These are phyloP conservation scores for Cremastobaeus sp. DNA, from an alignment of 2,888 invertebrate genomes.

Conservation along the genomic window DNA sequence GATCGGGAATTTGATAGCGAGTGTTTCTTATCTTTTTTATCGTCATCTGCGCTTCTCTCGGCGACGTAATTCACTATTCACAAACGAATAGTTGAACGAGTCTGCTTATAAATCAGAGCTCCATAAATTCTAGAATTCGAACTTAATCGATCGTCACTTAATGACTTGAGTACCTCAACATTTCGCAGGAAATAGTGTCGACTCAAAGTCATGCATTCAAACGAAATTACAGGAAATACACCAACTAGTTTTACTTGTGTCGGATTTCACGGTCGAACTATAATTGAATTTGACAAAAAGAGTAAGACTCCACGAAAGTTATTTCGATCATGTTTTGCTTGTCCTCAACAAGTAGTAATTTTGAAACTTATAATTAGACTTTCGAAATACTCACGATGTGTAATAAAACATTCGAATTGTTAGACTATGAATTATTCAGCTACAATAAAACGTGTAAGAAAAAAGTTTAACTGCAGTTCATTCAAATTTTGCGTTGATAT, in stretches of 20 bases:
- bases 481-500: too few species aligned
- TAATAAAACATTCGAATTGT: too few species aligned
- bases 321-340: constrained; percentile 18
- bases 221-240: constrained; percentile 33
- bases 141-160: constrained; percentile 70
- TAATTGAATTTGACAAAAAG: constrained; percentile 35
- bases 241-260: constrained; percentile 30
- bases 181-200: constrained; percentile 53
- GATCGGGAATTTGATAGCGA: constrained; percentile 18
- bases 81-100: constrained; percentile 49
- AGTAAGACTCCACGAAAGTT: constrained; percentile 24
- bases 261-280: constrained; percentile 33
- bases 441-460: too few species aligned
- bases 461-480: too few species aligned
- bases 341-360: background rate
- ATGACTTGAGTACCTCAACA: constrained; percentile 65
- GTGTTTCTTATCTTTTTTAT: constrained; percentile 34
- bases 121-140: constrained; percentile 62
- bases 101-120: constrained; percentile 53
- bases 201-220: constrained; percentile 43
- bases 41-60: background rate
- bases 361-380: too few species aligned
- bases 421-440: too few species aligned
- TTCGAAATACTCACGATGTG: too few species aligned
- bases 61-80: constrained; percentile 49